These are phyloP conservation scores for Bursaphelenchus okinawaensis DNA, from an alignment of 2,888 invertebrate species.

Conservation along the genomic window DNA sequence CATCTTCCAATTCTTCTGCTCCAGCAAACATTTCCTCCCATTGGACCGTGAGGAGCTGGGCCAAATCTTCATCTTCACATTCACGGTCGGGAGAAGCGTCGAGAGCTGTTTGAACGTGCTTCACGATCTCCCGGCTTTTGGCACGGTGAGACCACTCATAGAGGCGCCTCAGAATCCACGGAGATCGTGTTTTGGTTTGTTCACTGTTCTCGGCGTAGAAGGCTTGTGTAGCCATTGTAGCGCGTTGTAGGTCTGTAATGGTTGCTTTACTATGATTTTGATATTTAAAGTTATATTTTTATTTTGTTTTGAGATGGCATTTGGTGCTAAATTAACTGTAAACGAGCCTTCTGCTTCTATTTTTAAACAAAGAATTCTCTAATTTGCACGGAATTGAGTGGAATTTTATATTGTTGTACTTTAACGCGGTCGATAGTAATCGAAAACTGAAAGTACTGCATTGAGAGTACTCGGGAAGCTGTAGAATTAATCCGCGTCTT, in stretches of 20 bases:
- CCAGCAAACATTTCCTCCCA: constrained; percentile 53
- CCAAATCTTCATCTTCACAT: constrained; percentile 50
- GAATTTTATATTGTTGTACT: too few relatives aligned
- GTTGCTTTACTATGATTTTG: background rate
- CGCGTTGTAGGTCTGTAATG: constrained; percentile 54
- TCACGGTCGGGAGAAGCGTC: constrained; percentile 47
- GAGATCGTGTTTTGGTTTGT: constrained; percentile 42
- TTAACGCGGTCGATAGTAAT: too few relatives aligned
- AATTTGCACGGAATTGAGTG: too few relatives aligned
- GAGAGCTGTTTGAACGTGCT: constrained; percentile 55
- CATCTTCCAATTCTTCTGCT: constrained; percentile 22
- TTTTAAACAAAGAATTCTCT: too few relatives aligned
- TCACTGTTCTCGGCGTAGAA: constrained; percentile 54
- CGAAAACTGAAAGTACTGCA: too few relatives aligned
- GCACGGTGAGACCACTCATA: constrained; percentile 63
- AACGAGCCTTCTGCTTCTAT: too few relatives aligned
- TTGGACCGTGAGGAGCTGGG: constrained; percentile 39
- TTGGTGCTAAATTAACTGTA: too few relatives aligned
- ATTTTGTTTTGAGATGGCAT: too few relatives aligned
- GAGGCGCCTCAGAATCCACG: constrained; percentile 58
- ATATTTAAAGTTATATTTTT: background rate
- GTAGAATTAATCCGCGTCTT: too few relatives aligned
- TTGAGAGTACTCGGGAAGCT: too few relatives aligned
- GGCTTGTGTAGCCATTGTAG: constrained; percentile 56
- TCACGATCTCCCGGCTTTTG: constrained; percentile 54